Conservation (phyloP, 2,113 vertebrate genomes). For the Dromas ardeola region DNA sequence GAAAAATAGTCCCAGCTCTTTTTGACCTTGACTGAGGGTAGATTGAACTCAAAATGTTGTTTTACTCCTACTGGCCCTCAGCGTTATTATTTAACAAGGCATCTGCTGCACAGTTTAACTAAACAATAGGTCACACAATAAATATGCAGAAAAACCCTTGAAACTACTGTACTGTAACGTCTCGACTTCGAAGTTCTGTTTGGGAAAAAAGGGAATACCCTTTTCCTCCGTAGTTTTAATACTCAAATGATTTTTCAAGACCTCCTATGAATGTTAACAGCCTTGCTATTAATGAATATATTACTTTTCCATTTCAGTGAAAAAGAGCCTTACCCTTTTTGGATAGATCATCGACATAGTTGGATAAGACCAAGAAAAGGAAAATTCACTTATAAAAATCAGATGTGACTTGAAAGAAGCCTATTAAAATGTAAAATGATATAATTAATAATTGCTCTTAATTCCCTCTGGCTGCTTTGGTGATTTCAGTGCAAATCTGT, state of each 20-base stretch:
- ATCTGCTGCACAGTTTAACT: background rate
- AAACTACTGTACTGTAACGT: background rate
- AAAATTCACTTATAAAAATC: background rate
- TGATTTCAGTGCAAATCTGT: background rate
- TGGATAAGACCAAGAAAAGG: background rate
- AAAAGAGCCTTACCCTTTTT: background rate
- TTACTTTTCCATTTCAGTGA: background rate
- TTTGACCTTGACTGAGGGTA: constrained; percentile 19
- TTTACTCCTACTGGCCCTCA: background rate
- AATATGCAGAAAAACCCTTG: background rate
- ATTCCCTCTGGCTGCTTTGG: background rate
- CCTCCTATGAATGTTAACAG: background rate
- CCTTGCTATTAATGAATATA: background rate
- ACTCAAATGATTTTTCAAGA: background rate
- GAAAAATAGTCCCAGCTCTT: background rate
- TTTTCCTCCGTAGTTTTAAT: background rate
- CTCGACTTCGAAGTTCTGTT: background rate
- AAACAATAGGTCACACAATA: background rate
- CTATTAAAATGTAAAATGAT: background rate
- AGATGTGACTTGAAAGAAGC: background rate
- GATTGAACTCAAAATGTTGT: background rate
- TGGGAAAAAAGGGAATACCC: background rate
- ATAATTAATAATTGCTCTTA: background rate
- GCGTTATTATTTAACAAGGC: background rate
- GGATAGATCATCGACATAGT: accelerated